These are phyloP conservation scores for Heliconius hortense DNA, from an alignment of 2,888 invertebrate genomes.

Conservation along the genomic window DNA sequence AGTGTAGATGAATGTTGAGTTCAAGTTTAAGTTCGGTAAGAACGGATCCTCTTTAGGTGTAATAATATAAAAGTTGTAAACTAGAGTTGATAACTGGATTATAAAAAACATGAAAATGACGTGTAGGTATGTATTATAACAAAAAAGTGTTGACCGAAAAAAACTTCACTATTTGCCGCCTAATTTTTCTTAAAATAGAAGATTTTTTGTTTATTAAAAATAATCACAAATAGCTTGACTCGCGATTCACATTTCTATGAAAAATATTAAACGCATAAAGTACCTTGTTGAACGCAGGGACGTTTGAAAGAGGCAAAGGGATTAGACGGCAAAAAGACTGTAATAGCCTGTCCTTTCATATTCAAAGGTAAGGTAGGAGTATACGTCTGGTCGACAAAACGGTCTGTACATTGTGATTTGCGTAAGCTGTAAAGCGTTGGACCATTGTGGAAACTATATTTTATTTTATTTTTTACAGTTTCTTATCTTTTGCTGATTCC, in stretches of 20 bases:
- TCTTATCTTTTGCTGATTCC: not conserved
- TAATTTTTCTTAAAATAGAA: not conserved
- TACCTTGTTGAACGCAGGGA: constrained; percentile 27
- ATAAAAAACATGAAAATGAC: too few relatives aligned
- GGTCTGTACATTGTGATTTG: constrained; percentile 1
- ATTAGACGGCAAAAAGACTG: constrained; percentile 29
- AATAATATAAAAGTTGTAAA: too few relatives aligned
- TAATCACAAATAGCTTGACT: not conserved
- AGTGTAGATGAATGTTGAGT: constrained; percentile 18
- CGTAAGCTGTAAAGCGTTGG: constrained; percentile 1
- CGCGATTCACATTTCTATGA: not conserved
- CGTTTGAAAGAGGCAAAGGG: constrained; percentile 30
- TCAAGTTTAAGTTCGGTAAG: too few relatives aligned
- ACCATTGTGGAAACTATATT: not conserved
- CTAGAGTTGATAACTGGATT: too few relatives aligned
- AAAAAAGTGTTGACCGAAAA: too few relatives aligned
- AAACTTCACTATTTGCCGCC: not conserved
- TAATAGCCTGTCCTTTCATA: constrained; percentile 35
- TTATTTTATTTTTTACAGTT: constrained; percentile 3
- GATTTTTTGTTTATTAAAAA: not conserved
- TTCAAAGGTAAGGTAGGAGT: constrained; percentile 25
- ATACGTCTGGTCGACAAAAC: constrained; percentile 27
- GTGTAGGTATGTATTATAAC: too few relatives aligned
- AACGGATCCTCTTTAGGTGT: too few relatives aligned
- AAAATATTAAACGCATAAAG: constrained; percentile 28